These are phyloP conservation scores for Sarcophaga peregrina DNA, from an alignment of 1,140 invertebrate genomes.

Conservation along the genomic window DNA sequence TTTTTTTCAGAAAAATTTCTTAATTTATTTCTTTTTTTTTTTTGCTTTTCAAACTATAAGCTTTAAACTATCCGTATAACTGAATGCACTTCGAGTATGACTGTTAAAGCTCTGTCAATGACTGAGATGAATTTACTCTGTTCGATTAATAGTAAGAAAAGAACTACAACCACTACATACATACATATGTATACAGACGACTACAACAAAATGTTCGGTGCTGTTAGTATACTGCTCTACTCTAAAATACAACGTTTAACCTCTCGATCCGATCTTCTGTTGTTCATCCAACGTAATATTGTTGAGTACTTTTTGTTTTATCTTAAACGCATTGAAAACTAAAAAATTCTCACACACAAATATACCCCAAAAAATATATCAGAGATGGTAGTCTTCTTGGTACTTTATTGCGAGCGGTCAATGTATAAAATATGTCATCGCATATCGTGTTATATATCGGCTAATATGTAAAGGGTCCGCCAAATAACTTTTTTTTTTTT, in stretches of 20 bases:
- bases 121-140: background rate
- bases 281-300: background rate
- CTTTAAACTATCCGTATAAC: background rate
- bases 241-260: background rate
- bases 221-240: background rate
- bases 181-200: too few relatives aligned
- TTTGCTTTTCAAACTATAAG: too few relatives aligned
- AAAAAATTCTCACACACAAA: too few relatives aligned
- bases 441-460: too few relatives aligned
- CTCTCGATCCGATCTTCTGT: constrained; percentile 8
- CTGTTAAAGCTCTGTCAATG: background rate
- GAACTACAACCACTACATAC: background rate
- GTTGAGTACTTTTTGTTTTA: background rate
- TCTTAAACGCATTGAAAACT: constrained; percentile 1
- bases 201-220: background rate
- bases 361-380: too few relatives aligned
- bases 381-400: too few relatives aligned
- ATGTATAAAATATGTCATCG: too few relatives aligned
- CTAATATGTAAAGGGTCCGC: too few relatives aligned
- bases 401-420: too few relatives aligned
- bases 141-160: background rate
- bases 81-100: background rate
- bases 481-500: too few relatives aligned
- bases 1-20: background rate
- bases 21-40: too few relatives aligned